Base-by-base conservation (phyloP, 1,140 invertebrate species). In the Globodera rostochiensis region DNA sequence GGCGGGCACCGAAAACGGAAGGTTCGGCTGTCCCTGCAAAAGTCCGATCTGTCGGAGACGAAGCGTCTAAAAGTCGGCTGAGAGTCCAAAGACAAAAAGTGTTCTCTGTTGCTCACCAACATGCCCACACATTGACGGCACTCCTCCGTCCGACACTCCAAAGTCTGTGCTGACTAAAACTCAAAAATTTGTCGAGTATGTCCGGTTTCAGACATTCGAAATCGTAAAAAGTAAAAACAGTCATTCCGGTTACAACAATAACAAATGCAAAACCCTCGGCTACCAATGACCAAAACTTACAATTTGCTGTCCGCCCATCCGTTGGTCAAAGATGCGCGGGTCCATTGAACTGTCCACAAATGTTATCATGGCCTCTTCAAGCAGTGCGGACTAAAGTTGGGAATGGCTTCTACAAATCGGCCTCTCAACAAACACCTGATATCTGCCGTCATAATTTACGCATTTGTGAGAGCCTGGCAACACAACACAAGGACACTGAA, bases 121-220 rank as follows among this genome's bases (percentile, higher is more conserved):
- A 86, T 87, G 76, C 80, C 85, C 21, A 85, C 85, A 73, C 85
- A 86, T 77, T 86, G 86, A n/a, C 83, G 78, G 53, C 85, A 86
- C 60, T 87, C 85, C 64, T 77, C 71, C 45, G 78, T 77, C 15
- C 46, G 47, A 64, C 86, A 86, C 46, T 77, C 66, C 77, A 86
- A 85, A 6, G 84, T 85, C 15, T 50, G 67, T 25, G 70, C 60
- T 4, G 81, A 76, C 86, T 86, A 57, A 82, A 85, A 70, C 47
- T 66, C 60, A 3, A 36, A 36, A 36, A 36, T 36, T 36, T 36
- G 36, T 36, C 36, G 36, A 36, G 2, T 36, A 36, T 36, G 36
- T 36, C 36, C 36, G 36, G 36, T 82, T 77, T 36, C 50, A 13
- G 21, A 13, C 64, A n/a, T n/a, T n/a, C n/a, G n/a, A 25, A 25